A percentile compares a stretch with the other conserved stretches of the same genome.
phyloP scores from a whole-genome alignment of 2,888 invertebrate species.

The Osedax fenrisi region DNA sequence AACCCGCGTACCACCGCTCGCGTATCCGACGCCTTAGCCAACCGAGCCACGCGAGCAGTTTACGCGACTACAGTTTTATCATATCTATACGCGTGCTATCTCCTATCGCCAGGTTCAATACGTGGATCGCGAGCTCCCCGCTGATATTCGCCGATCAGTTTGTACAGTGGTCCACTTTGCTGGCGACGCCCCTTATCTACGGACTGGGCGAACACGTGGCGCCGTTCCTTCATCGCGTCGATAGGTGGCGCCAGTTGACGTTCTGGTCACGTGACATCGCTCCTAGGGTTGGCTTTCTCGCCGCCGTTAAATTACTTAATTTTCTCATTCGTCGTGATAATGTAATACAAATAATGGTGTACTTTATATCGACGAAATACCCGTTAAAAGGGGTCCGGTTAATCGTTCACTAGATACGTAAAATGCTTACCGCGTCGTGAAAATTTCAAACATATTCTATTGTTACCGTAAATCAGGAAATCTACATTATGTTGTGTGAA shows the following conservation, averaged over 20 bases:
- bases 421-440: background rate
- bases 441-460: no score
- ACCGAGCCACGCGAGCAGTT: no score
- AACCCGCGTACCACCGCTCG: no score
- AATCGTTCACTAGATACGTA: background rate
- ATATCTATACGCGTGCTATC: background rate
- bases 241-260: constrained; percentile 33
- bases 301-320: background rate
- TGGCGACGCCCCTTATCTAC: constrained; percentile 60
- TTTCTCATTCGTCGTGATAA: no score
- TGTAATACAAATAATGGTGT: no score
- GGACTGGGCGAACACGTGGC: constrained; percentile 54
- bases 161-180: constrained; percentile 58
- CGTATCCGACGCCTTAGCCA: no score
- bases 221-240: constrained; percentile 30
- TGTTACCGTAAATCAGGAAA: no score
- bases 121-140: constrained; percentile 56
- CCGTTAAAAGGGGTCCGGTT: background rate
- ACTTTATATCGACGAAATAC: background rate
- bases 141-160: constrained; percentile 67
- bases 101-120: constrained; percentile 57
- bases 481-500: no score
- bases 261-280: constrained; percentile 41
- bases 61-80: no score
- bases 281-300: constrained; percentile 35